Percentiles rank a stretch among this genome's conserved stretches.
Evolutionary conservation across 2,797 vertebrate genomes (phyloP).

Genomic region (Pseudochirops corinnae): DNA sequence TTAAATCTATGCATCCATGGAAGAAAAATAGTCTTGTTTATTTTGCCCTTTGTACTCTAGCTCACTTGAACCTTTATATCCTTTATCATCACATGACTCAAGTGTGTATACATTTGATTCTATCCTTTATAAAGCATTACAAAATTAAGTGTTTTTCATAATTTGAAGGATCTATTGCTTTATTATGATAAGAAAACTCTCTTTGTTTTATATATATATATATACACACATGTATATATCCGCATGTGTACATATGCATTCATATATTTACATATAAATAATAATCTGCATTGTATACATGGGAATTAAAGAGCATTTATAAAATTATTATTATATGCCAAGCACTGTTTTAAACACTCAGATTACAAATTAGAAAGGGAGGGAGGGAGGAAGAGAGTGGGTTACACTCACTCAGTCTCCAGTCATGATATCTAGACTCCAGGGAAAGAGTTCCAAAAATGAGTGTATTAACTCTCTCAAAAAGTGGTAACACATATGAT

Average conservation of each 20-base stretch:
- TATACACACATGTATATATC: conserved; percentile 21
- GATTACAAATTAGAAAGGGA: neutral
- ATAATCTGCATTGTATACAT: neutral
- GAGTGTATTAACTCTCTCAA: neutral
- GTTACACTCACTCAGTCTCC: neutral
- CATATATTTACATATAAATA: neutral
- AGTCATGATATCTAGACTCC: neutral
- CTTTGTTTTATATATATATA: conserved; percentile 9
- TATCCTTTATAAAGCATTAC: conserved; percentile 23
- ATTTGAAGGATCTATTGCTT: conserved; percentile 7
- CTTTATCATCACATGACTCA: neutral
- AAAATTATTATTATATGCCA: neutral
- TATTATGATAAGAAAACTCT: neutral
- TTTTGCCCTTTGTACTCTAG: neutral
- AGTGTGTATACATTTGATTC: neutral
- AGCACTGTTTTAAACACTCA: neutral
- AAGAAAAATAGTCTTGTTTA: neutral
- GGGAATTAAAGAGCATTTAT: neutral
- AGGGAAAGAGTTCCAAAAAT: neutral
- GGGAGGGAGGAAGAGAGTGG: neutral
- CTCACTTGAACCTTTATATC: neutral
- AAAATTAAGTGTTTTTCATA: conserved; percentile 5
- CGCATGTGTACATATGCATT: too few species aligned
- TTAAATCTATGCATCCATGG: neutral
- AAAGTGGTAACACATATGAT: neutral